Percentiles rank a stretch among this genome's conserved stretches.
phyloP scores from a whole-genome alignment of 2,113 vertebrate genomes.

The Pampusana beccarii region DNA sequence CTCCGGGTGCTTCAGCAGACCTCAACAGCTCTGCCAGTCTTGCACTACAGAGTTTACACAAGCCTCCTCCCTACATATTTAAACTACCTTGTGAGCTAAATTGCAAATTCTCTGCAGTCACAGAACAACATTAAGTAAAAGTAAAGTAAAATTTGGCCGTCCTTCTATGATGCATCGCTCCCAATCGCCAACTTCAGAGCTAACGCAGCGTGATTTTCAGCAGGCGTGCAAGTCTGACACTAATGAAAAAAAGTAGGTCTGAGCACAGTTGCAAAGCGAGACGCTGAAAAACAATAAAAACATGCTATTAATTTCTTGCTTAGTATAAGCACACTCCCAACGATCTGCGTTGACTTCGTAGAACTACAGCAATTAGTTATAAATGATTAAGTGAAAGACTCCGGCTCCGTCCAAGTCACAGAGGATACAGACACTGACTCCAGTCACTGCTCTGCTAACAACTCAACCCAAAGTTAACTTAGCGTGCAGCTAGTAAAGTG shows the following conservation, averaged over 20 bases:
- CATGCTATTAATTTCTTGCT: neutral
- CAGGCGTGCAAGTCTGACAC: neutral
- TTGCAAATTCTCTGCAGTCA: neutral
- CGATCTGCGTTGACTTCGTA: neutral
- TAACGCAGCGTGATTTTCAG: neutral
- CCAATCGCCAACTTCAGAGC: neutral
- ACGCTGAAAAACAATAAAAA: neutral
- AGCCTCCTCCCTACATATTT: neutral
- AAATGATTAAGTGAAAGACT: slow-evolving; percentile 29
- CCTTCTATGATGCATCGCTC: neutral
- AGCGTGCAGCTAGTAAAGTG: neutral
- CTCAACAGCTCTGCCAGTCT: neutral
- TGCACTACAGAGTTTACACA: neutral
- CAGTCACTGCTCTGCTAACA: neutral
- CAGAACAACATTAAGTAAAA: neutral
- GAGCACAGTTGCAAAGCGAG: neutral
- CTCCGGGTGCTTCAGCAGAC: neutral
- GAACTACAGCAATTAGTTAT: neutral
- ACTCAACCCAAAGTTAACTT: neutral
- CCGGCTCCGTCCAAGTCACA: neutral
- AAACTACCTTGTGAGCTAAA: neutral
- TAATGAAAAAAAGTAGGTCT: neutral
- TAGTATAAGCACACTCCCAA: neutral
- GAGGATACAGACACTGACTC: neutral
- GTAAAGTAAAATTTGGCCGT: accelerated